Conservation (phyloP, 2,888 invertebrate species). For the Pyrocoelia pectoralis region DNA sequence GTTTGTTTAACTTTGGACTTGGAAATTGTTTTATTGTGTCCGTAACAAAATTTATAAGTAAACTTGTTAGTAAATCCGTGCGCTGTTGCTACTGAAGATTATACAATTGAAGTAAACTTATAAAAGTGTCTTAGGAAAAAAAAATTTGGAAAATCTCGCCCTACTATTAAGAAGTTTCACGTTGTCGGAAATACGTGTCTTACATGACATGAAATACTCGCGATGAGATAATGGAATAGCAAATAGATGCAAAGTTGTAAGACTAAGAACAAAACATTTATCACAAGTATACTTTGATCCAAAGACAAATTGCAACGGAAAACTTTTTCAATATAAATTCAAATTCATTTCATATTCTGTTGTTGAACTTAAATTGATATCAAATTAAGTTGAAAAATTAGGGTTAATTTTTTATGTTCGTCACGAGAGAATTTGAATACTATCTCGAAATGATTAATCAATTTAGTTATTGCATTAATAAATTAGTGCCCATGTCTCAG, state of each 20-base stretch:
- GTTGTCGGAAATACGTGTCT: neutral
- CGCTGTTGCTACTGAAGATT: neutral
- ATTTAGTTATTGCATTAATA: no score
- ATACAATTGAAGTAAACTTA: neutral
- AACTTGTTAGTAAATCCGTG: no score
- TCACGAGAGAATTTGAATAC: no score
- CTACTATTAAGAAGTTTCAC: neutral
- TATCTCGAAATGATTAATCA: no score
- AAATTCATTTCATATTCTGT: neutral
- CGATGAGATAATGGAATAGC: neutral
- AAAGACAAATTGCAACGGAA: neutral
- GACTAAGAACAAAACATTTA: slow-evolving; percentile 1
- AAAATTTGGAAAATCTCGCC: neutral
- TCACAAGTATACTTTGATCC: neutral
- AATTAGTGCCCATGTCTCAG: no score
- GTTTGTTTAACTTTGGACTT: no score
- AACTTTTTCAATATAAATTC: neutral
- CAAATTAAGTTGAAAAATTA: no score
- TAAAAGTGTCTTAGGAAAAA: neutral
- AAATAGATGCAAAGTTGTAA: neutral
- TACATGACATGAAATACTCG: neutral
- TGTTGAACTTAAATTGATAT: no score
- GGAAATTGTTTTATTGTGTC: no score
- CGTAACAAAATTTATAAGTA: no score
- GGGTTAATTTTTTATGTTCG: no score